Percentiles rank a stretch among this genome's conserved stretches.
Evolutionary conservation across 2,888 invertebrate species (phyloP).

Genomic region (Acronicta alni): DNA sequence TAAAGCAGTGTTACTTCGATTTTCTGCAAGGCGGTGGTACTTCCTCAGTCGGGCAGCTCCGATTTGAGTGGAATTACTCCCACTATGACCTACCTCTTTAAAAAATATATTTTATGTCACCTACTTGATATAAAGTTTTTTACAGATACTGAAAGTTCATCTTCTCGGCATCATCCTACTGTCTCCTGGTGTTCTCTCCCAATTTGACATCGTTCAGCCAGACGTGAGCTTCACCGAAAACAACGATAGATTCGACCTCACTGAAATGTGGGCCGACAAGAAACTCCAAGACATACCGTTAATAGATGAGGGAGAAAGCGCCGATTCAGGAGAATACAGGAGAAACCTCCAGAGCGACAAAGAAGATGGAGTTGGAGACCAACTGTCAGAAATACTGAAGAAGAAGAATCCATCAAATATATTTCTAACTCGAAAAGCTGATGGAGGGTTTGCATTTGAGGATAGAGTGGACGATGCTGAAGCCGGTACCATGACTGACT

Average conservation of each 20-base stretch:
- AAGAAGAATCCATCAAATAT: neutral
- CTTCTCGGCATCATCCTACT: conserved; percentile 13
- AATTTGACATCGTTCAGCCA: conserved; percentile 63
- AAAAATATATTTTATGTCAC: no score
- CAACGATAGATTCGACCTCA: conserved; percentile 75
- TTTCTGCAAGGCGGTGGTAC: no score
- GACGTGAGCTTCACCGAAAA: conserved; percentile 71
- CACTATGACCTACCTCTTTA: no score
- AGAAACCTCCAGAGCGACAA: conserved; percentile 22
- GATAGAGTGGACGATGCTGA: conserved; percentile 57
- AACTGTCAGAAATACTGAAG: neutral
- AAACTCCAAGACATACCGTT: conserved; percentile 35
- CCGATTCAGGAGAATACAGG: conserved; percentile 40
- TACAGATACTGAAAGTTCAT: conserved; percentile 26
- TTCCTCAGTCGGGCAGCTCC: no score
- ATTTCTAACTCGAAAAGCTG: conserved; percentile 9
- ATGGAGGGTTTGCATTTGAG: conserved; percentile 60
- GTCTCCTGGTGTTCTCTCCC: conserved; percentile 38
- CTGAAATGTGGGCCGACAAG: conserved; percentile 60
- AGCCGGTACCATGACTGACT: conserved; percentile 49
- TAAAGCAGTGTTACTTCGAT: no score
- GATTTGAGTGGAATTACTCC: no score
- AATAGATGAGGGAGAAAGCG: neutral
- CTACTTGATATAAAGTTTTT: neutral
- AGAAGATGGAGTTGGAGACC: neutral